A percentile compares a stretch with the other conserved stretches of the same genome.
Evolutionary conservation across 1,140 invertebrate species (phyloP).

Genomic region (Lasaia peninsularis): DNA sequence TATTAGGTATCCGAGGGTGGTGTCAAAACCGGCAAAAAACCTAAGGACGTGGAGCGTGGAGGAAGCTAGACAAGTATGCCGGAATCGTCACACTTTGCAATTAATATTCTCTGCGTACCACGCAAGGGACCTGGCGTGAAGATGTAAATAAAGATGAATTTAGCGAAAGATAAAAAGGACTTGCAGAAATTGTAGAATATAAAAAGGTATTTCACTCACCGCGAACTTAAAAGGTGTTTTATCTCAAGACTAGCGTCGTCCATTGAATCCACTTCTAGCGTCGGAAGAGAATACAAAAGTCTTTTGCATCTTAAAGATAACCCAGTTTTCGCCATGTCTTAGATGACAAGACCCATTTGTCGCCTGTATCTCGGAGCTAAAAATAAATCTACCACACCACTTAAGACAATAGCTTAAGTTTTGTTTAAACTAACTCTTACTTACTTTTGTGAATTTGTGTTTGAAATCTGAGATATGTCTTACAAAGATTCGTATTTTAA

Average conservation of each 20-base stretch:
- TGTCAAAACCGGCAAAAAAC: too few species aligned
- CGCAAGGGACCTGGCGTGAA: too few species aligned
- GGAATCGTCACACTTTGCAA: too few species aligned
- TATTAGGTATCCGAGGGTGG: too few species aligned
- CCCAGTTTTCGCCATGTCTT: conserved; percentile 29
- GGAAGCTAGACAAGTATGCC: too few species aligned
- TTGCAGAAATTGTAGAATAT: not conserved
- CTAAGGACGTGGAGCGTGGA: too few species aligned
- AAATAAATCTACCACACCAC: conserved; percentile 20
- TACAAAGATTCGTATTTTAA: too few species aligned
- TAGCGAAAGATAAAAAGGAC: not conserved
- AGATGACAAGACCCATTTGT: conserved; percentile 31
- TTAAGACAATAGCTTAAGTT: conserved; percentile 14
- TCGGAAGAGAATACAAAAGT: conserved; percentile 23
- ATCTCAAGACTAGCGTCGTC: conserved; percentile 25
- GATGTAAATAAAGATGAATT: too few species aligned
- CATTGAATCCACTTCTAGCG: conserved; percentile 23
- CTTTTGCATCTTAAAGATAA: conserved; percentile 31
- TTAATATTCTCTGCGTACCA: too few species aligned
- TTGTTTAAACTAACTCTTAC: conserved; percentile 2
- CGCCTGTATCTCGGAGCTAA: conserved; percentile 19
- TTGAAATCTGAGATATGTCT: not conserved
- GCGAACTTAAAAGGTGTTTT: conserved; percentile 27
- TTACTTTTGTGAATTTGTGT: not conserved
- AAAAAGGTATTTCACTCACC: conserved; percentile 13